Conservation (phyloP, 2,113 vertebrate species). For the Hemibagrus wyckioides region DNA sequence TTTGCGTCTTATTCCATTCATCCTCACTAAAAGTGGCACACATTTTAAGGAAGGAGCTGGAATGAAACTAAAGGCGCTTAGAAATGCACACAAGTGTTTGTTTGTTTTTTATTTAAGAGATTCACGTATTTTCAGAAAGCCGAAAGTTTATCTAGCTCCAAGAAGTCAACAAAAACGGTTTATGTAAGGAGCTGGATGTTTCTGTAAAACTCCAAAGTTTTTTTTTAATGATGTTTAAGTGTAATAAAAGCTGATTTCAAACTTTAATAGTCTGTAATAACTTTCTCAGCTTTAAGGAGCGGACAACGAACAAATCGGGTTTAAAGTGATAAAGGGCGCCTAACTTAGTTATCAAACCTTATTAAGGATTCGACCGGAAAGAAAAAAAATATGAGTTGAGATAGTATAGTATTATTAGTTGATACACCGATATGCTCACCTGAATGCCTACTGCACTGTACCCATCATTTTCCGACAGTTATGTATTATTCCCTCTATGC, state of each 20-base stretch:
- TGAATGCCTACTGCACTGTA: background rate
- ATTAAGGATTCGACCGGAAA: background rate
- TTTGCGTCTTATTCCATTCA: slow-evolving; percentile 24
- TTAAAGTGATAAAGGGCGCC: background rate
- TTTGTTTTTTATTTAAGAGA: no score
- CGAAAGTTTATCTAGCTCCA: background rate
- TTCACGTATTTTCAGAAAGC: background rate
- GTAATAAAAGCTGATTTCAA: background rate
- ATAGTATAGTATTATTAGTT: no score
- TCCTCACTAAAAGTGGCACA: background rate
- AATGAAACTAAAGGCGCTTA: background rate
- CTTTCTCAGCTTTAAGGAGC: background rate
- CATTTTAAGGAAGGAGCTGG: background rate
- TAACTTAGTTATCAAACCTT: background rate
- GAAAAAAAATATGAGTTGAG: background rate
- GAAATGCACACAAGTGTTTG: background rate
- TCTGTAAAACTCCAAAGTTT: background rate
- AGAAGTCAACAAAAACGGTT: background rate
- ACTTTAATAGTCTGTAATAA: background rate
- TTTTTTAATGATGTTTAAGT: background rate
- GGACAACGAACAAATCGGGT: background rate
- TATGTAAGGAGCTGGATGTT: background rate
- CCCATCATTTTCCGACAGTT: background rate
- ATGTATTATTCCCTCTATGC: background rate
- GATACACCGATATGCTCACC: no score